A percentile compares a stretch with the other conserved stretches of the same genome.
Evolutionary conservation across 2,797 vertebrate genomes (phyloP).

Genomic region (Melanotaenia trifasciata): DNA sequence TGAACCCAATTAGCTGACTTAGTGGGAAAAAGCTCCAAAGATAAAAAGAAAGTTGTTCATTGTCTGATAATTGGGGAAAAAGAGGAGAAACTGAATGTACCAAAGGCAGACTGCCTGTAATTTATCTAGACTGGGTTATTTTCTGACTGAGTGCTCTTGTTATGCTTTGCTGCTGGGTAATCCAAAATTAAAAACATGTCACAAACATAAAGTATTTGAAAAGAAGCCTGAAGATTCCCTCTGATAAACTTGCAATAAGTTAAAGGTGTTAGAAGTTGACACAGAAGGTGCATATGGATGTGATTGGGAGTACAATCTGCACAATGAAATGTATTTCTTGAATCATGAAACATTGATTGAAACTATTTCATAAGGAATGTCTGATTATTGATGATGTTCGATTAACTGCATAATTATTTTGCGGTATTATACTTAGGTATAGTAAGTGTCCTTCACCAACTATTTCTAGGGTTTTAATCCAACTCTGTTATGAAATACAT

Average conservation of each 20-base stretch:
- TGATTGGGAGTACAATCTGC: background rate
- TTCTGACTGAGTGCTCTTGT: background rate
- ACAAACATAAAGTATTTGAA: background rate
- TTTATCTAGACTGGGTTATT: background rate
- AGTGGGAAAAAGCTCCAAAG: slow-evolving; percentile 43
- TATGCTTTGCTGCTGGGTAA: background rate
- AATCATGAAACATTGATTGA: background rate
- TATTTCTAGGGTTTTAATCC: background rate
- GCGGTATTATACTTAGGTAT: background rate
- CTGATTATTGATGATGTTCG: background rate
- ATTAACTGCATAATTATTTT: background rate
- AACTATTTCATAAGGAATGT: background rate
- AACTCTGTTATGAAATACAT: background rate
- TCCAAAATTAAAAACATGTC: background rate
- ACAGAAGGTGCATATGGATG: background rate
- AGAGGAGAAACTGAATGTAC: background rate
- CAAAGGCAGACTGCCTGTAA: background rate
- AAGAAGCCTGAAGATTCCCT: background rate
- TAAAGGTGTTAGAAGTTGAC: background rate
- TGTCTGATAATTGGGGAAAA: slow-evolving; percentile 1
- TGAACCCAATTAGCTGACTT: slow-evolving; percentile 58
- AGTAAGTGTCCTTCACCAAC: background rate
- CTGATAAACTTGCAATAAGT: background rate
- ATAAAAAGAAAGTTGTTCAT: slow-evolving; percentile 26
- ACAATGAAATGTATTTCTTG: too few relatives aligned